phyloP scores from a whole-genome alignment of 1,140 invertebrate species.

The Drusus annulatus region DNA sequence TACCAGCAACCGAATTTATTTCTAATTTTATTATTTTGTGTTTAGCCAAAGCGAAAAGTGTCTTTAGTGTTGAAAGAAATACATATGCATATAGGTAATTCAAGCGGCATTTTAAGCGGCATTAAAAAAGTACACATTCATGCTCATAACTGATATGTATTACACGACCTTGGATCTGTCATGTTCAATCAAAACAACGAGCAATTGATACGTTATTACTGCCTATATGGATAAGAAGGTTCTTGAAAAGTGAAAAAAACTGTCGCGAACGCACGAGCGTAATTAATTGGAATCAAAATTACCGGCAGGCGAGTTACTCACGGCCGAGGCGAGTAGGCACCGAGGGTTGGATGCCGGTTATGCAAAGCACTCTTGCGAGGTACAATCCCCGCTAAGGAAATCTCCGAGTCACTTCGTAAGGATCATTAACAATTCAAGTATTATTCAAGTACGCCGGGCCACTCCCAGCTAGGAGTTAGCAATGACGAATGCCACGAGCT shows the following conservation, averaged over 20 bases:
- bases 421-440: neutral
- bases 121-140: no score
- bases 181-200: constrained; percentile 1
- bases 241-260: neutral
- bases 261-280: neutral
- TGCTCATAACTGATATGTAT: no score
- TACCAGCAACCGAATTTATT: no score
- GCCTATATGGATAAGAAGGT: neutral
- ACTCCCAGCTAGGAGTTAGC: neutral
- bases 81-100: no score
- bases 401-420: neutral
- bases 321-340: neutral
- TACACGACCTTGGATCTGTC: neutral
- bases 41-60: no score
- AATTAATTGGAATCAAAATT: neutral
- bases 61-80: no score
- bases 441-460: neutral
- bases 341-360: neutral
- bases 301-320: neutral
- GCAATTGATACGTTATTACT: no score
- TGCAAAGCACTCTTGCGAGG: neutral
- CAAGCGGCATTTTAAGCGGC: no score
- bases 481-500: neutral
- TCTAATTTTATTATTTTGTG: no score
- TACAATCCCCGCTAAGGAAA: neutral